Base-by-base conservation (phyloP, 2,888 invertebrate genomes). In the Caenorhabditis auriculariae region DNA sequence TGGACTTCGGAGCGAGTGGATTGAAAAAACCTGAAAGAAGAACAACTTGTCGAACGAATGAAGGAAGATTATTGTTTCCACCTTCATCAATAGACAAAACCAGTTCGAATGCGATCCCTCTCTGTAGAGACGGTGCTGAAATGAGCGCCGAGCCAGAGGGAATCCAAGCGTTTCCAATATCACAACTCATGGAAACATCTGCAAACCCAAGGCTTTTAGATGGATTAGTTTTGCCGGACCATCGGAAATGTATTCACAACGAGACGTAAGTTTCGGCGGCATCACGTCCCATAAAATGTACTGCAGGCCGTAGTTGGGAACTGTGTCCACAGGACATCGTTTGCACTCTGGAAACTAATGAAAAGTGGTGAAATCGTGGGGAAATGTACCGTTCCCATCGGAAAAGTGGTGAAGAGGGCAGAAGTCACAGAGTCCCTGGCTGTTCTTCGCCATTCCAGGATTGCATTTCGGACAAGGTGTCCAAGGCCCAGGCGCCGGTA, bases 381-480 rank as follows among this genome's bases (percentile, higher is more conserved):
- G 7, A n/a, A 9, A 41, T 41, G 41, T 37, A 74, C 77, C 56
- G 69, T 72, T 82, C 52, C 83, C 85, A 70, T 84, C 84, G 37
- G 82, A 85, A 76, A 76, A 84, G 28, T 82, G 77, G 53, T 84
- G 83, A 6, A 77, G 70, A 4, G 82, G 78, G 72, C 87, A 87
- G 70, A 85, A 85, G 51, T 80, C 78, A 70, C 87, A 87, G 6
- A 76, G 74, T 41, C 83, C 81, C 28, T 82, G 41, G 7, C 43
- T 80, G n/a, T 69, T 66, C 60, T 82, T 81, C 60, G 82, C 82
- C 84, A 85, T 86, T 55, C 87, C 87, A 12, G 85, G 84, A 72
- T 86, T 86, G 74, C 87, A 87, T 2, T 85, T 84, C 1, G 84
- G 84, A 72, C 86, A 86, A 3, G 72, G 7, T 54, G 47, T 76